Evolutionary conservation across 2,113 vertebrate genomes (phyloP).

Genomic region (Cryptomyrus ogoouensis): DNA sequence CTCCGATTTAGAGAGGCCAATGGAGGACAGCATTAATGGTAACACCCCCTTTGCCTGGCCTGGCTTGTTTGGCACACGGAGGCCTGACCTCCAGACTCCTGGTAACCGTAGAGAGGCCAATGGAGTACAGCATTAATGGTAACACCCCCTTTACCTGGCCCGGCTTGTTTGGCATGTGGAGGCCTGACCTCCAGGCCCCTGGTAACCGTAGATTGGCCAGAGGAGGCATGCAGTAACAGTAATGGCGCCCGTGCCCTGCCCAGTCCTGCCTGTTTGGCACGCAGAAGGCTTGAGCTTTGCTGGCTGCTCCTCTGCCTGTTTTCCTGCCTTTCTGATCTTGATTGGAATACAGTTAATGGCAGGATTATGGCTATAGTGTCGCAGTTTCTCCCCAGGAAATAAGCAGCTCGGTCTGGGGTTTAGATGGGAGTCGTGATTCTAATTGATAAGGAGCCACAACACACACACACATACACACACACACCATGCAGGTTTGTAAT

Average conservation of each 20-base stretch:
- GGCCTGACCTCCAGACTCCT: background rate
- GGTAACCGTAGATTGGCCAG: background rate
- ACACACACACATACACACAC: background rate
- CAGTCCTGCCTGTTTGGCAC: background rate
- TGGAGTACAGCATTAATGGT: background rate
- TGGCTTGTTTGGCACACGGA: background rate
- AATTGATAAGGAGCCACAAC: background rate
- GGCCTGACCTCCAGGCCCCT: background rate
- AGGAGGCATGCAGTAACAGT: background rate
- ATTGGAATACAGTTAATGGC: background rate
- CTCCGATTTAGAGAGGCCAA: no score
- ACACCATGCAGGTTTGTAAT: no score
- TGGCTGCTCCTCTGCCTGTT: background rate
- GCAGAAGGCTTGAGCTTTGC: background rate
- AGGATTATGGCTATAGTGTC: background rate
- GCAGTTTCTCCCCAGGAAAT: background rate
- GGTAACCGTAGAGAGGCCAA: background rate
- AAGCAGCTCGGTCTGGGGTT: background rate
- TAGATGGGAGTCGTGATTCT: background rate
- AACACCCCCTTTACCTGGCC: background rate
- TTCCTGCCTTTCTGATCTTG: background rate
- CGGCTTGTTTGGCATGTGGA: background rate
- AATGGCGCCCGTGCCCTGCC: background rate
- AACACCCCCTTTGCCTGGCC: background rate
- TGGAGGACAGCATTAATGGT: background rate